These are phyloP conservation scores for Cebidichthys violaceus DNA, from an alignment of 2,113 vertebrate species.

Conservation along the genomic window DNA sequence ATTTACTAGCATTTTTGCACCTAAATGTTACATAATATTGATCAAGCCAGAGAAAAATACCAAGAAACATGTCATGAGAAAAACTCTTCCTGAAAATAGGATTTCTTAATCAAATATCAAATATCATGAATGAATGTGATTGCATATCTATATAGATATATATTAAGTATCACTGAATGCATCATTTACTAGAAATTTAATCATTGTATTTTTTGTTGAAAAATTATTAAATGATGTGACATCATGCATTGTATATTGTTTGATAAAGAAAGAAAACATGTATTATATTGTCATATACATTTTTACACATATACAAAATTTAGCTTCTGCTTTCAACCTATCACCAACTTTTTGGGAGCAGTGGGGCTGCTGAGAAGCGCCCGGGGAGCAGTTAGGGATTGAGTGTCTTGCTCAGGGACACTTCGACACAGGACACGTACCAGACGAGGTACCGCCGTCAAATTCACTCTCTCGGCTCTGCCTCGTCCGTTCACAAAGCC, in stretches of 20 bases:
- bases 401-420: too few relatives aligned
- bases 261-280: too few relatives aligned
- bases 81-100: not conserved
- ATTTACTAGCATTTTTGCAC: conserved; percentile 77
- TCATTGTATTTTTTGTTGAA: not conserved
- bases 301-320: too few relatives aligned
- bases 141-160: not conserved
- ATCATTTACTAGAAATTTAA: not conserved
- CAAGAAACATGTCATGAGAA: conserved; percentile 68
- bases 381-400: too few relatives aligned
- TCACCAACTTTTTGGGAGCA: too few relatives aligned
- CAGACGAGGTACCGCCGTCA: too few relatives aligned
- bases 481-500: too few relatives aligned
- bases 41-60: conserved; percentile 82
- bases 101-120: not conserved
- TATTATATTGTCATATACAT: too few relatives aligned
- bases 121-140: not conserved
- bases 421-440: too few relatives aligned
- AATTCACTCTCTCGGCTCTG: too few relatives aligned
- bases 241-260: not conserved
- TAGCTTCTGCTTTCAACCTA: too few relatives aligned
- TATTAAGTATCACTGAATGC: not conserved
- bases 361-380: too few relatives aligned
- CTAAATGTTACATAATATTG: conserved; percentile 83
- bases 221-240: not conserved